Base-by-base conservation (phyloP, 2,888 invertebrate species). In the Cinara cedri region DNA sequence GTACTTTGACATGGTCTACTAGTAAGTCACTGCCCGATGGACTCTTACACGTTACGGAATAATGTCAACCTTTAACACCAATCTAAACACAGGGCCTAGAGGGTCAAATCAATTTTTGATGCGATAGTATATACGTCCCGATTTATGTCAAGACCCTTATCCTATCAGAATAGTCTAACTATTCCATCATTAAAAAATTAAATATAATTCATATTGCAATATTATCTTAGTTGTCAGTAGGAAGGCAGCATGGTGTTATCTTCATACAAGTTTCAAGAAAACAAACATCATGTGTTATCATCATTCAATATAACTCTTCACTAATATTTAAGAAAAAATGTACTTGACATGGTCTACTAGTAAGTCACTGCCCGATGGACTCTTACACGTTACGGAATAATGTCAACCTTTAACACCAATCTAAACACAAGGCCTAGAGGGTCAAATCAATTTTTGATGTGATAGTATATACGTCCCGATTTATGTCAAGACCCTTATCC, bases 331-430 rank as follows among this genome's bases (percentile, higher is more conserved):
- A 49, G 24, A 21, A 34, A 46, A 19, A 55, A 84, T 91, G 90
- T 91, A 87, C 88, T 87, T 87, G 87, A 87, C 89, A 91, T 91
- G 91, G 91, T 90, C 90, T 90, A 85, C 89, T 88, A 88, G 89
- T 87, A 89, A 89, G 87, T 91, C 90, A 89, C 83, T 82, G 88
- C 87, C 90, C 89, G 86, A 91, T 85, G 87, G 90, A 86, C 91
- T 91, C 88, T 90, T 81, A 54, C 65, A 82, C 19, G 82, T 81
- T 75, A 72, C 63, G 82, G 82, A 82, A 82, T 82, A 82, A 82
- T 82, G 81, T 70, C 63, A 65, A 81, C 24, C 65, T 57, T 57
- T 13, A 66, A 51, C 80, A 65, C 80, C 46, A 49, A 24, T 44
- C 60, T 49, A 21, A 60, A 70, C 68, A 49, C 49, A 14, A 60